These are phyloP conservation scores for Salvator merianae DNA, from an alignment of 2,113 vertebrate species.

Conservation along the genomic window DNA sequence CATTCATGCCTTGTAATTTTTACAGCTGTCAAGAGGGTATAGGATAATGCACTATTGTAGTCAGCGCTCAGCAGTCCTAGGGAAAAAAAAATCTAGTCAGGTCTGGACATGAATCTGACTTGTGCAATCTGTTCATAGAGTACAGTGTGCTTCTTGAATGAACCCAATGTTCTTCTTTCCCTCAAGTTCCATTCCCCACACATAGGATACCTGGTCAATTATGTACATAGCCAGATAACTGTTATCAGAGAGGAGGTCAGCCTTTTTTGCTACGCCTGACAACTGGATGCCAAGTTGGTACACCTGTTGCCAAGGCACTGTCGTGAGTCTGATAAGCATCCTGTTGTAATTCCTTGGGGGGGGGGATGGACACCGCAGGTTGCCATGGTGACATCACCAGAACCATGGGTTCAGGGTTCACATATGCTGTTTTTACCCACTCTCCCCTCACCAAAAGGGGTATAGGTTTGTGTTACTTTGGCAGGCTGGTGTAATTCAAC, in stretches of 20 bases:
- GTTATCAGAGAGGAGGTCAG: no score
- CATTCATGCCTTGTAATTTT: constrained; percentile 16
- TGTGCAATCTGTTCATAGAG: neutral
- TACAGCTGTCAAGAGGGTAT: constrained; percentile 14
- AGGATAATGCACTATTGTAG: constrained; percentile 31
- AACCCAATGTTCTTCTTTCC: neutral
- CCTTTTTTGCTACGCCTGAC: no score
- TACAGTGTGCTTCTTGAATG: neutral
- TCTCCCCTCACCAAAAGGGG: neutral
- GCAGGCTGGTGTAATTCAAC: neutral
- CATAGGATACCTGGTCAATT: no score
- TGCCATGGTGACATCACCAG: neutral
- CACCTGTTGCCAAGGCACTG: no score
- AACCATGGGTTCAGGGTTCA: neutral
- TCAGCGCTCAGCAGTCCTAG: neutral
- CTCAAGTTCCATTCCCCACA: neutral
- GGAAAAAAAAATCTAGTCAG: neutral
- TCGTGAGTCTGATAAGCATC: no score
- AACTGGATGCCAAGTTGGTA: no score
- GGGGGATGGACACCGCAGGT: neutral
- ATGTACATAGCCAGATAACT: no score
- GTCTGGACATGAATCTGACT: neutral
- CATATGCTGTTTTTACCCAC: neutral
- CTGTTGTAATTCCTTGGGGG: no score
- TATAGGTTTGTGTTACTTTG: neutral